Conservation (phyloP, 2,888 invertebrate genomes). For the Nemapogon koenigi region DNA sequence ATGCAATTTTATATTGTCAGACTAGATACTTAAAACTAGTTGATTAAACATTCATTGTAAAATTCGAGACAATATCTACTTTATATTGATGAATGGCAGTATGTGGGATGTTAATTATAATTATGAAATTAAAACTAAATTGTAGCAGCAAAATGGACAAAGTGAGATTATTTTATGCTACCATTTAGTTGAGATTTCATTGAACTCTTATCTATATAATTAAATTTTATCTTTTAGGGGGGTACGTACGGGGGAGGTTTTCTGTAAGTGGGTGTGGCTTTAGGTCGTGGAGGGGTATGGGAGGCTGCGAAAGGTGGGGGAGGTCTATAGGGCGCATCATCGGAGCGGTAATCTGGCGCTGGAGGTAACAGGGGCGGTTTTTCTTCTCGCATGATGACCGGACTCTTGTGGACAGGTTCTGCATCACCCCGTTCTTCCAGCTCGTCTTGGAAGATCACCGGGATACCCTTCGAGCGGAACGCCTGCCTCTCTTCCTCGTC, state of each 20-base stretch:
- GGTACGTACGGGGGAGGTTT: conserved; percentile 98
- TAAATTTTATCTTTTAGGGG: conserved; percentile 70
- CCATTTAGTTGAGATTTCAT: conserved; percentile 10
- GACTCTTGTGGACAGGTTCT: conserved; percentile 87
- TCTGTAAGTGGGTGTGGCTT: conserved; percentile 88
- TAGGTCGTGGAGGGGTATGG: conserved; percentile 80
- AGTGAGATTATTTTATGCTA: conserved; percentile 3
- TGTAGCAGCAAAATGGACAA: too few relatives aligned
- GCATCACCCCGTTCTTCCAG: conserved; percentile 91
- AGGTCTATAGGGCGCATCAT: conserved; percentile 84
- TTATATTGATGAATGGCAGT: too few relatives aligned
- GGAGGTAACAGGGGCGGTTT: conserved; percentile 91
- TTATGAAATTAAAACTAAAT: conserved; percentile 20
- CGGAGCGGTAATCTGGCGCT: conserved; percentile 69
- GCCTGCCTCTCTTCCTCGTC: conserved; percentile 84
- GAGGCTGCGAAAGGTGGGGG: conserved; percentile 84
- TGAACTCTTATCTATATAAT: conserved; percentile 14
- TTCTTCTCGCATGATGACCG: conserved; percentile 93
- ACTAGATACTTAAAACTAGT: neutral
- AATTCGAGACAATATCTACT: too few relatives aligned
- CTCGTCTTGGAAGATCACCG: conserved; percentile 97
- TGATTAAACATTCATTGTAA: too few relatives aligned
- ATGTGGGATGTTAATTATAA: too few relatives aligned
- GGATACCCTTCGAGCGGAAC: conserved; percentile 85
- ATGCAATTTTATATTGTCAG: conserved; percentile 13